phyloP scores from a whole-genome alignment of 2,888 invertebrate genomes.

The Ligdia adustata region DNA sequence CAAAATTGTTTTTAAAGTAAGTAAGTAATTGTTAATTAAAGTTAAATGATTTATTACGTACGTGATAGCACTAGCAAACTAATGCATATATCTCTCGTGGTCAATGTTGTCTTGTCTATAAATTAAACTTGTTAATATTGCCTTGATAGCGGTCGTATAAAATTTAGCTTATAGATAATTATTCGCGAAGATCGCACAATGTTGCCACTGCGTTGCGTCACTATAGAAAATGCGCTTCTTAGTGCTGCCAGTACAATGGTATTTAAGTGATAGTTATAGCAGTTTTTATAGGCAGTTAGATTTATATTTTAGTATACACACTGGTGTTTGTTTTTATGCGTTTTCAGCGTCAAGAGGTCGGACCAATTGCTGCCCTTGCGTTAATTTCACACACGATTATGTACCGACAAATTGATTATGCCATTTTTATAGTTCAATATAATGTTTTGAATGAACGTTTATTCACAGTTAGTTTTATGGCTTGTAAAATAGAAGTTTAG shows the following conservation, averaged over 20 bases:
- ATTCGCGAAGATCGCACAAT: conserved; percentile 53
- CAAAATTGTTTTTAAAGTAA: too few species aligned
- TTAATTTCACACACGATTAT: conserved; percentile 47
- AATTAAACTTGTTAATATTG: conserved; percentile 6
- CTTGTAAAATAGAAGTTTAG: conserved; percentile 39
- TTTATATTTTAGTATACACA: conserved; percentile 74
- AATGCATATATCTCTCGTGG: conserved; percentile 6
- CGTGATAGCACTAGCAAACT: conserved; percentile 1
- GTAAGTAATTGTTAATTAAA: background rate
- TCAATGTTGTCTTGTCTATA: conserved; percentile 18
- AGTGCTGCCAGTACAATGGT: conserved; percentile 63
- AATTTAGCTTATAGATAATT: conserved; percentile 30
- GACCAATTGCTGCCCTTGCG: conserved; percentile 61
- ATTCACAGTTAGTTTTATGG: conserved; percentile 44
- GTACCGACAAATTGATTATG: conserved; percentile 47
- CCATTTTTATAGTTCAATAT: conserved; percentile 42
- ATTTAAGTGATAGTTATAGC: conserved; percentile 84
- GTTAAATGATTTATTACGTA: background rate
- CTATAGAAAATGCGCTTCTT: conserved; percentile 63
- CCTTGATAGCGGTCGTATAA: background rate
- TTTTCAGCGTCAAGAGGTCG: conserved; percentile 75
- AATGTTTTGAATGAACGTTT: conserved; percentile 46
- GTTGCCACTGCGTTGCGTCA: conserved; percentile 59
- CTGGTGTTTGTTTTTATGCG: conserved; percentile 82
- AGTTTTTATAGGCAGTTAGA: conserved; percentile 83